These are phyloP conservation scores for Acanthiza pusilla DNA, from an alignment of 2,797 vertebrate species.

Conservation along the genomic window DNA sequence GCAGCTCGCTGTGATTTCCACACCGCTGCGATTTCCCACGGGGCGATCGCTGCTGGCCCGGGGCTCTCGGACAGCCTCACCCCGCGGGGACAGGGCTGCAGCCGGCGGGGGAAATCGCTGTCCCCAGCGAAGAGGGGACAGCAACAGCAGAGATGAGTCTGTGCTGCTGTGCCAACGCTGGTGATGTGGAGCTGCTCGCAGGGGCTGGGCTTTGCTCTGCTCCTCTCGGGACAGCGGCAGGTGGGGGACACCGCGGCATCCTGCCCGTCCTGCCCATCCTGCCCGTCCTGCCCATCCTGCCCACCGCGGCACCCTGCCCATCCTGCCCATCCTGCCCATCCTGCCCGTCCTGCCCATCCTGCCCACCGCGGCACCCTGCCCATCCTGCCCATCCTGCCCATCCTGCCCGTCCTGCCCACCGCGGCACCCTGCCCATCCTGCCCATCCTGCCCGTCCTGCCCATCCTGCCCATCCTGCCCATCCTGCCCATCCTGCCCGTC, in stretches of 20 bases:
- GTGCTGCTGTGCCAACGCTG: fast-evolving
- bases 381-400: too few relatives aligned
- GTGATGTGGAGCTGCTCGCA: background rate
- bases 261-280: too few relatives aligned
- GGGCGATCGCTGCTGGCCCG: background rate
- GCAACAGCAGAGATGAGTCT: background rate
- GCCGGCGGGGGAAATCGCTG: background rate
- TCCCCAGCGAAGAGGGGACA: background rate
- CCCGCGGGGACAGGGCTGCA: background rate
- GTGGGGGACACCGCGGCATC: background rate
- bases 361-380: too few relatives aligned
- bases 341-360: too few relatives aligned
- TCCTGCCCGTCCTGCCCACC: too few relatives aligned
- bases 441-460: too few relatives aligned
- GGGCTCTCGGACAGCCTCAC: fast-evolving
- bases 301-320: too few relatives aligned
- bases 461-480: too few relatives aligned
- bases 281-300: too few relatives aligned
- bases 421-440: too few relatives aligned
- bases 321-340: too few relatives aligned
- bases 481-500: too few relatives aligned
- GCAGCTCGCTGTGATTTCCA: background rate
- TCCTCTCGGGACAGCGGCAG: background rate
- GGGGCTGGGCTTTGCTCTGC: background rate
- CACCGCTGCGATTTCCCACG: fast-evolving